phyloP scores from a whole-genome alignment of 2,113 vertebrate species.

The Neolamprologus cancellatus region DNA sequence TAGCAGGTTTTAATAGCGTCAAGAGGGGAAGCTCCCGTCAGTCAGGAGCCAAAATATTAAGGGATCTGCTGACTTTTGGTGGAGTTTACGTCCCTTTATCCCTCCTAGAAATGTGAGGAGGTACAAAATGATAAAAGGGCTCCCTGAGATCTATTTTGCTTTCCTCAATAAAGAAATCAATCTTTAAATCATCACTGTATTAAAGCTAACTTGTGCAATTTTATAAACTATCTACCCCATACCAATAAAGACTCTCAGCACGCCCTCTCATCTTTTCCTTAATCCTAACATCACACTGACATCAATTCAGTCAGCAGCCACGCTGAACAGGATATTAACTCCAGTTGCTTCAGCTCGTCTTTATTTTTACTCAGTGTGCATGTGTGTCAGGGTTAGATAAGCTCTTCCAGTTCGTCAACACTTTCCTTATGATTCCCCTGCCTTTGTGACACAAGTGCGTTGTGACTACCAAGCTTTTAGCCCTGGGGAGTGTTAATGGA shows the following conservation, averaged over 20 bases:
- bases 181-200: neutral
- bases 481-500: conserved; percentile 29
- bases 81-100: neutral
- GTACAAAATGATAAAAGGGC: neutral
- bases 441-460: conserved; percentile 10
- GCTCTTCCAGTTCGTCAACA: conserved; percentile 26
- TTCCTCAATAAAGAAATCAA: neutral
- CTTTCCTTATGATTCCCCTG: neutral
- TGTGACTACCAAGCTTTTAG: conserved; percentile 26
- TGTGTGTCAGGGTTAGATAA: conserved; percentile 42
- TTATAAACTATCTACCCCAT: neutral
- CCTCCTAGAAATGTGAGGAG: neutral
- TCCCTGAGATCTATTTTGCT: neutral
- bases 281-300: conserved; percentile 14
- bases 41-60: neutral
- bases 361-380: conserved; percentile 29
- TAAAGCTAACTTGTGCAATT: neutral
- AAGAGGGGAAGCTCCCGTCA: neutral
- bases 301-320: conserved; percentile 6
- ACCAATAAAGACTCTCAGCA: neutral
- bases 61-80: neutral
- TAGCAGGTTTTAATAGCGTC: neutral
- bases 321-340: conserved; percentile 10
- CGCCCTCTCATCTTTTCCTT: neutral
- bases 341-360: conserved; percentile 14